Base-by-base conservation (phyloP, 2,888 invertebrate genomes). In the Caenorhabditis drosophilae region DNA sequence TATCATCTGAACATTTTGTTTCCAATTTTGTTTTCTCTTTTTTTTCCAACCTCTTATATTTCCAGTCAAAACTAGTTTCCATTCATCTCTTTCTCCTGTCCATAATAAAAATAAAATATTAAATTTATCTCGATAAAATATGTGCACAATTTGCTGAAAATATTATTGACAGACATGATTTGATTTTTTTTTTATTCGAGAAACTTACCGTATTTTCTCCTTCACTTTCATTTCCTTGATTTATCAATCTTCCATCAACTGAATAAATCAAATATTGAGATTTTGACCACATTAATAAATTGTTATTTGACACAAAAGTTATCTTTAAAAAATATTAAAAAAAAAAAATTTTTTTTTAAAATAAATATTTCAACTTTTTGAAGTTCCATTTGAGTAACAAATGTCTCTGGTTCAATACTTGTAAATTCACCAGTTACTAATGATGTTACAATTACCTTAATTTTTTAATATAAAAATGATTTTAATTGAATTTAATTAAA, bases 361-460 rank as follows among this genome's bases (percentile, higher is more conserved):
- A n/a, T n/a, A n/a, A n/a, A n/a, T n/a, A n/a, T n/a, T n/a, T 38
- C 25, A 44, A 67, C 66, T 47, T 51, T 70, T 88, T 82, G 90
- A 89, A 91, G 89, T 23, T 86, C 85, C 71, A 87, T 87, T 46
- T 78, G 76, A 18, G 73, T 62, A 66, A 90, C 90, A 12, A 89
- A 88, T 18, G 93, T 86, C 0, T 92, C 92, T 83, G 93, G 92
- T 41, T 92, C 90, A 52, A 95, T 89, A 0, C 91, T 88, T 12
- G 91, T 88, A 80, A 91, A 92, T 85, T 97, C 96, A 81, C 94
- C 95, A 2, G 95, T 94, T 57, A 95, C 87, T 87, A 93, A 92
- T 82, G 94, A 93, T 20, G 95, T 87, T 2, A 96, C 87, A 16
- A 76, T 71, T 0, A 79, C 50, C 75, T 75, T 38, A 42, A 67